Conservation (phyloP, 2,113 vertebrate genomes). For the Climacteris rufus region DNA sequence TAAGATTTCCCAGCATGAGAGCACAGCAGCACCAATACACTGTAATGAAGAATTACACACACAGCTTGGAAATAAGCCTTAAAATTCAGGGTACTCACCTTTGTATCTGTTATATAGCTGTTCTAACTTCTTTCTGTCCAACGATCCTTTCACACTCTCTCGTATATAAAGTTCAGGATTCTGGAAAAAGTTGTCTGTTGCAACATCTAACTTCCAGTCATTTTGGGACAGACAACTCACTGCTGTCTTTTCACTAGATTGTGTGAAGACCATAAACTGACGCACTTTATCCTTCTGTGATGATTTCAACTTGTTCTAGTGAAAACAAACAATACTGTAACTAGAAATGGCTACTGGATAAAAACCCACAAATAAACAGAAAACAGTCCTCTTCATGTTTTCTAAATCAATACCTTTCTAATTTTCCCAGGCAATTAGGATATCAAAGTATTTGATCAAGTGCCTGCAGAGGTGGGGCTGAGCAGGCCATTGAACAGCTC, state of each 20-base stretch:
- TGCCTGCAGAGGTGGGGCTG: not conserved
- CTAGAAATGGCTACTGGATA: not conserved
- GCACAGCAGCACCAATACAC: not conserved
- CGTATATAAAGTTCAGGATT: constrained; percentile 94
- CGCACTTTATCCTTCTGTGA: constrained; percentile 99
- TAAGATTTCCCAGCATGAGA: not conserved
- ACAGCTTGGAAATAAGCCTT: not conserved
- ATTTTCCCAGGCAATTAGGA: not conserved
- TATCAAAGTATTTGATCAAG: not conserved
- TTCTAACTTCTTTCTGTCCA: constrained; percentile 95
- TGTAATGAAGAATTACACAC: not conserved
- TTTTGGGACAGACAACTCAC: constrained; percentile 95
- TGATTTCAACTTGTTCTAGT: constrained; percentile 99
- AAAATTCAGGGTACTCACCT: constrained; percentile 75
- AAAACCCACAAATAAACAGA: not conserved
- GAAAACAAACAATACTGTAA: constrained; percentile 44
- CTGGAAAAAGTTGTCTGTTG: constrained; percentile 98
- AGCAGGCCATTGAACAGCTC: not conserved
- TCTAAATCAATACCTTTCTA: not conserved
- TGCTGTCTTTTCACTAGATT: constrained; percentile 96
- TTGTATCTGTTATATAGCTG: constrained; percentile 96
- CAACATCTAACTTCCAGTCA: constrained; percentile 99
- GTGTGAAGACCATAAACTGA: constrained; percentile 99
- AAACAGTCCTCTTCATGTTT: not conserved
- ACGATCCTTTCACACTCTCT: constrained; percentile 87